These are phyloP conservation scores for Sparus aurata DNA, from an alignment of 2,797 vertebrate species.

Conservation along the genomic window DNA sequence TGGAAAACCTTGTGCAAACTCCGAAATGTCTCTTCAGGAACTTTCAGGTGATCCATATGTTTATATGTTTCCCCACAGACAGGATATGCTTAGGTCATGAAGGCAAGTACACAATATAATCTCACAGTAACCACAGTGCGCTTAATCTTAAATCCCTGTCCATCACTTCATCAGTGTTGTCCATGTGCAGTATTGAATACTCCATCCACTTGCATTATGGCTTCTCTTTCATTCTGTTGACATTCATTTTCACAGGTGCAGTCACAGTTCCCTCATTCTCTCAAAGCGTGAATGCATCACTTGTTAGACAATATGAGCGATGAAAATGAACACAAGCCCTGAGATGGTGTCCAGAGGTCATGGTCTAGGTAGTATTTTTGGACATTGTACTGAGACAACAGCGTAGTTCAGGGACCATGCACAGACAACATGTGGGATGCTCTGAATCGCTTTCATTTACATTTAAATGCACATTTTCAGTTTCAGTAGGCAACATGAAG, in stretches of 20 bases:
- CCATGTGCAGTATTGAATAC: neutral
- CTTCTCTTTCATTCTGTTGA: conserved; percentile 65
- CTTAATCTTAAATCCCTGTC: conserved; percentile 7
- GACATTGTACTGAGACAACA: conserved; percentile 57
- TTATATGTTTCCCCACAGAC: neutral
- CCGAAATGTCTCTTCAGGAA: conserved; percentile 9
- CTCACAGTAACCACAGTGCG: conserved; percentile 9
- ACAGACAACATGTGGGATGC: conserved; percentile 50
- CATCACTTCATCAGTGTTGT: neutral
- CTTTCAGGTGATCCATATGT: neutral
- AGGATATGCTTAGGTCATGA: neutral
- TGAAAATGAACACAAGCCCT: conserved; percentile 77
- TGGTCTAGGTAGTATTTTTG: conserved; percentile 57
- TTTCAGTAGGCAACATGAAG: conserved; percentile 27
- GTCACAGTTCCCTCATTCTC: conserved; percentile 23
- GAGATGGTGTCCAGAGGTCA: conserved; percentile 73
- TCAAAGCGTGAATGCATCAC: conserved; percentile 67
- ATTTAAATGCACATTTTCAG: conserved; percentile 35
- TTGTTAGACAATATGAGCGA: conserved; percentile 51
- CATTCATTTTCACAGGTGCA: conserved; percentile 19
- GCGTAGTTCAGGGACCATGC: conserved; percentile 58
- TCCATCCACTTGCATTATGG: conserved; percentile 59
- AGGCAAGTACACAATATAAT: conserved; percentile 15
- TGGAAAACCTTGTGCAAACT: conserved; percentile 1
- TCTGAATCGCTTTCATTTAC: conserved; percentile 27